Conservation (phyloP, 2,797 vertebrate species). For the Macroramphosus scolopax region DNA sequence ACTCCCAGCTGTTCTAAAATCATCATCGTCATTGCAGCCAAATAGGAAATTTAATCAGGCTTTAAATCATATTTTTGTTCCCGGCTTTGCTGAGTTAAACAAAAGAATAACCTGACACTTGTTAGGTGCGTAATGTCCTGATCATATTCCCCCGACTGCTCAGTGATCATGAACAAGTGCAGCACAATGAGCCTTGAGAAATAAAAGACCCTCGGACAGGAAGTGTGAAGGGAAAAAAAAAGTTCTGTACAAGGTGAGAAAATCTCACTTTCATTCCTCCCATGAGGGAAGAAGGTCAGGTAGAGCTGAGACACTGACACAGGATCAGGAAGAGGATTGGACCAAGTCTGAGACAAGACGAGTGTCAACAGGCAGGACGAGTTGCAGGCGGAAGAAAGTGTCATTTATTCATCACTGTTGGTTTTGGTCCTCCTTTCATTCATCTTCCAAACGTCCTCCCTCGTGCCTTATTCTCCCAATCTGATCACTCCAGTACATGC, state of each 20-base stretch:
- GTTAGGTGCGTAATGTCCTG: neutral
- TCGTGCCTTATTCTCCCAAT: conserved; percentile 24
- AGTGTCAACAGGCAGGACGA: no score
- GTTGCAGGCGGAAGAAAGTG: neutral
- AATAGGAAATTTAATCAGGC: neutral
- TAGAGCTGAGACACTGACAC: conserved; percentile 24
- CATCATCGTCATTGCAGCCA: no score
- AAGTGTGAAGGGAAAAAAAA: conserved; percentile 9
- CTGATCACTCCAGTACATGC: conserved; percentile 70
- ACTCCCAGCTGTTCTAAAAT: no score
- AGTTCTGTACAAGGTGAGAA: conserved; percentile 12
- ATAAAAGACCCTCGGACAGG: conserved; percentile 7
- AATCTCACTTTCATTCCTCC: conserved; percentile 15
- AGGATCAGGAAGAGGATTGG: no score
- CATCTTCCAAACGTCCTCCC: conserved; percentile 16
- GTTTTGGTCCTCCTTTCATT: conserved; percentile 21
- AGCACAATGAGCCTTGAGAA: neutral
- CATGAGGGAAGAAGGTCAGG: conserved; percentile 20
- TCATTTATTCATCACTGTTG: conserved; percentile 7
- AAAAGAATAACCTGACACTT: neutral
- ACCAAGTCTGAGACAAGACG: no score
- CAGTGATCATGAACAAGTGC: neutral
- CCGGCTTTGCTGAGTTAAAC: neutral
- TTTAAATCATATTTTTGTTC: conserved; percentile 2
- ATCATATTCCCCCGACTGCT: neutral